Percentiles rank a stretch among this genome's conserved stretches.
These are phyloP conservation scores for Noctuana brunneofusca DNA, from an alignment of 2,888 invertebrate genomes.

Conservation along the genomic window DNA sequence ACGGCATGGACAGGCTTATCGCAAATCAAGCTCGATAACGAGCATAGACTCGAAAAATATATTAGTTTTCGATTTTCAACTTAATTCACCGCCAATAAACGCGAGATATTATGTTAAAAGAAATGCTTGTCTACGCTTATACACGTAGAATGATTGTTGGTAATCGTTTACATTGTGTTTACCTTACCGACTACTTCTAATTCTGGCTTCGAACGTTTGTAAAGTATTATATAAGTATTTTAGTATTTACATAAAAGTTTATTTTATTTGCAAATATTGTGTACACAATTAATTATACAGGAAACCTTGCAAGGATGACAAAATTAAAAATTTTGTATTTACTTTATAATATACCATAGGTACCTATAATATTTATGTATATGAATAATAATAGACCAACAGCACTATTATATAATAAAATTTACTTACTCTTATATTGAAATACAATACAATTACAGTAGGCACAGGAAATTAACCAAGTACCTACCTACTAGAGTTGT, in stretches of 20 bases:
- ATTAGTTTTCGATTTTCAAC: constrained; percentile 45
- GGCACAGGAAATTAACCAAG: no score
- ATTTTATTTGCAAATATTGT: constrained; percentile 1
- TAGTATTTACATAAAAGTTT: background rate
- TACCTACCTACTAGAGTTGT: no score
- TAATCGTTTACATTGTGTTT: constrained; percentile 7
- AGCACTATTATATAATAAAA: no score
- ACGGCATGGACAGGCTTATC: constrained; percentile 76
- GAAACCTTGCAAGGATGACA: background rate
- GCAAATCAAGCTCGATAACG: constrained; percentile 76
- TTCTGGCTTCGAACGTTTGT: constrained; percentile 3
- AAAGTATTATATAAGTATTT: no score
- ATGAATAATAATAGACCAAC: no score
- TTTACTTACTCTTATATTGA: no score
- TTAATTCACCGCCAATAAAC: constrained; percentile 3
- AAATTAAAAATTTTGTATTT: background rate
- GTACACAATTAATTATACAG: background rate
- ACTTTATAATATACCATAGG: background rate
- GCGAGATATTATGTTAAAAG: constrained; percentile 5
- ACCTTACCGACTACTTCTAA: constrained; percentile 19
- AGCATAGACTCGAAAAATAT: constrained; percentile 56
- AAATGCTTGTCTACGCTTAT: constrained; percentile 25
- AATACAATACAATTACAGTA: no score
- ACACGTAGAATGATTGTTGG: background rate
- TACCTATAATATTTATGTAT: no score